phyloP scores from a whole-genome alignment of 2,888 invertebrate species.

The Subacronicta megacephala region DNA sequence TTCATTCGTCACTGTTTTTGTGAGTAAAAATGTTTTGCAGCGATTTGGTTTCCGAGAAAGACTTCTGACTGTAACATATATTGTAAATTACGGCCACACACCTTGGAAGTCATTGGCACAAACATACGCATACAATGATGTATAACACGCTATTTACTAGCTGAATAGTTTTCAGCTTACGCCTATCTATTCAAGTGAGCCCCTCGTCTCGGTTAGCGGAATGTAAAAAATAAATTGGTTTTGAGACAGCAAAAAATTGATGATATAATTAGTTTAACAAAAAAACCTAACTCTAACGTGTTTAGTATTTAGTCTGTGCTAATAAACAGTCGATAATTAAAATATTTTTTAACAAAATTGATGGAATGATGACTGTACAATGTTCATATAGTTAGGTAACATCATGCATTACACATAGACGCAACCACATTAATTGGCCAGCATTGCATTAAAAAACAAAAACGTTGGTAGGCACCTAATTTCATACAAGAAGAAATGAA shows the following conservation, averaged over 20 bases:
- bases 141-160: conserved; percentile 20
- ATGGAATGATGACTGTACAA: not conserved
- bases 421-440: too few relatives aligned
- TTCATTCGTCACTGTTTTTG: too few relatives aligned
- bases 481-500: too few relatives aligned
- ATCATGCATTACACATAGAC: not conserved
- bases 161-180: conserved; percentile 28
- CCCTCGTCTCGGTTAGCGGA: conserved; percentile 40
- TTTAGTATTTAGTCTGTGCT: conserved; percentile 53
- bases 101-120: conserved; percentile 7
- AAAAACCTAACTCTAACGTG: conserved; percentile 64
- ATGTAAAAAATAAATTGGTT: conserved; percentile 84
- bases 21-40: too few relatives aligned
- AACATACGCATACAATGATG: conserved; percentile 13
- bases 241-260: conserved; percentile 77
- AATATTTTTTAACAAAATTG: conserved; percentile 35
- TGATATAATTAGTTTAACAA: conserved; percentile 78
- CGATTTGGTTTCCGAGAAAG: not conserved
- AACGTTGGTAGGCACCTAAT: too few relatives aligned
- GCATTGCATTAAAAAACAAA: too few relatives aligned
- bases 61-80: not conserved
- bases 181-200: conserved; percentile 17
- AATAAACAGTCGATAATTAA: conserved; percentile 46
- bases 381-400: not conserved
- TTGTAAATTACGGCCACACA: conserved; percentile 13